A percentile compares a stretch with the other conserved stretches of the same genome.
These are phyloP conservation scores for Drosophila malerkotliana DNA, from an alignment of 1,140 invertebrate genomes.

Conservation along the genomic window DNA sequence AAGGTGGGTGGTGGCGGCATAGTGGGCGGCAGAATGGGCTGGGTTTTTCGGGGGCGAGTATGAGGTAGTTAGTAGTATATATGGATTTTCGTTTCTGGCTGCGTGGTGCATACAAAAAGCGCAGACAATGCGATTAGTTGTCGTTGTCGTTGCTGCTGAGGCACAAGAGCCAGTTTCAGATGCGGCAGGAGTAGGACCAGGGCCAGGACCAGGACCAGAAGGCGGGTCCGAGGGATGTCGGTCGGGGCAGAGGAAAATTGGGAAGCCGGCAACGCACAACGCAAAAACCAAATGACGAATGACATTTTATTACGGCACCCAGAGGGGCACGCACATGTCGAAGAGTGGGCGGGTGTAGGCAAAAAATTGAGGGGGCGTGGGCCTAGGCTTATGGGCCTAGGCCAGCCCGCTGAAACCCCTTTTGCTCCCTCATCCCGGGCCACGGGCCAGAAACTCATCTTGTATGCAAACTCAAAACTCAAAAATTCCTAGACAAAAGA, in stretches of 20 bases:
- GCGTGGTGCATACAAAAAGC: constrained; percentile 80
- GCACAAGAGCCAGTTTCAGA: constrained; percentile 35
- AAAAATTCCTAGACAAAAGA: constrained; percentile 82
- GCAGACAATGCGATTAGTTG: constrained; percentile 82
- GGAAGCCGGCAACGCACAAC: constrained; percentile 66
- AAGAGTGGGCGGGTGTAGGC: constrained; percentile 15
- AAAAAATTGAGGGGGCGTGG: constrained; percentile 7
- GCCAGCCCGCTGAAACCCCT: not conserved
- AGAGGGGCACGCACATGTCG: constrained; percentile 64
- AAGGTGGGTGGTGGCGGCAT: not conserved
- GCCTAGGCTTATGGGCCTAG: constrained; percentile 13
- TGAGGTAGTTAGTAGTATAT: constrained; percentile 37
- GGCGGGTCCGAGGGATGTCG: not conserved
- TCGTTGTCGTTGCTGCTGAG: constrained; percentile 64
- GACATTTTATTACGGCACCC: constrained; percentile 82
- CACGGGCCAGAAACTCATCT: constrained; percentile 72
- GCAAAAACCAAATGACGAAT: constrained; percentile 82
- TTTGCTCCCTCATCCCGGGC: not conserved
- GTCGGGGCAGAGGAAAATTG: constrained; percentile 35
- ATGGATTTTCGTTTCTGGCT: constrained; percentile 70
- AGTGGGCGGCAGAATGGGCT: not conserved
- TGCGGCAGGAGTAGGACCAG: not conserved
- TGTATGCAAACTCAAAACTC: constrained; percentile 82
- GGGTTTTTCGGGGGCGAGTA: not conserved
- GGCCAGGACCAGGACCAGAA: not conserved